Conservation (phyloP, 2,888 invertebrate genomes). For the Nephrotoma appendiculata region DNA sequence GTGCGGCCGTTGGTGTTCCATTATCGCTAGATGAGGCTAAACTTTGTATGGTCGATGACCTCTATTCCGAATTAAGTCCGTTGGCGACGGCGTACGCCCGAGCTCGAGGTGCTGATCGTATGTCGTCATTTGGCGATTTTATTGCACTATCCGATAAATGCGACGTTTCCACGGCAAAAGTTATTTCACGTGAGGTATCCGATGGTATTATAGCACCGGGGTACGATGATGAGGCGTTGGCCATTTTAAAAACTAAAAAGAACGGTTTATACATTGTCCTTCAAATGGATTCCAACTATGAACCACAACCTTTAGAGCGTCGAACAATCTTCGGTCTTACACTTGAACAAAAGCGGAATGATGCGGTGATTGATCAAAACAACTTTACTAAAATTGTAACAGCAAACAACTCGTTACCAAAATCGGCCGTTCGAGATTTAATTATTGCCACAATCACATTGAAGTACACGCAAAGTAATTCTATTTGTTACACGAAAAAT, state of each 20-base stretch:
- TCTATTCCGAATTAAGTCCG: slow-evolving; percentile 57
- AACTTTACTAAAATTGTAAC: slow-evolving; percentile 75
- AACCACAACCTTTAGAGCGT: slow-evolving; percentile 67
- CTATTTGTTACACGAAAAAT: slow-evolving; percentile 90
- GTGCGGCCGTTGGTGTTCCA: slow-evolving; percentile 83
- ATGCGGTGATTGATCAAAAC: slow-evolving; percentile 61
- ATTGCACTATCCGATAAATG: slow-evolving; percentile 85
- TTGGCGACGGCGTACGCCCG: slow-evolving; percentile 86
- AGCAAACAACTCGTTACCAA: slow-evolving; percentile 48
- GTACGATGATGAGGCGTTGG: slow-evolving; percentile 69
- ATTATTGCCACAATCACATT: slow-evolving; percentile 92
- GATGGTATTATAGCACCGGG: slow-evolving; percentile 97
- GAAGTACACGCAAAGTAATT: slow-evolving; percentile 97
- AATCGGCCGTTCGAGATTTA: slow-evolving; percentile 69
- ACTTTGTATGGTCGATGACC: slow-evolving; percentile 86
- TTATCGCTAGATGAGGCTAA: slow-evolving; percentile 63
- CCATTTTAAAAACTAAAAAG: slow-evolving; percentile 86
- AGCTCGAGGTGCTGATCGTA: slow-evolving; percentile 93
- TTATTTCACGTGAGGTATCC: slow-evolving; percentile 88
- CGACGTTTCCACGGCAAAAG: slow-evolving; percentile 77
- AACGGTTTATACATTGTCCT: slow-evolving; percentile 82
- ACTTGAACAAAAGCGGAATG: slow-evolving; percentile 78
- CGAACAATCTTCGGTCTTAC: slow-evolving; percentile 72
- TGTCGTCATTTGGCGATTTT: slow-evolving; percentile 99
- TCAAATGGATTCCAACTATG: slow-evolving; percentile 76